Evolutionary conservation across 2,797 vertebrate genomes (phyloP).

Genomic region (Margarornis squamiger): DNA sequence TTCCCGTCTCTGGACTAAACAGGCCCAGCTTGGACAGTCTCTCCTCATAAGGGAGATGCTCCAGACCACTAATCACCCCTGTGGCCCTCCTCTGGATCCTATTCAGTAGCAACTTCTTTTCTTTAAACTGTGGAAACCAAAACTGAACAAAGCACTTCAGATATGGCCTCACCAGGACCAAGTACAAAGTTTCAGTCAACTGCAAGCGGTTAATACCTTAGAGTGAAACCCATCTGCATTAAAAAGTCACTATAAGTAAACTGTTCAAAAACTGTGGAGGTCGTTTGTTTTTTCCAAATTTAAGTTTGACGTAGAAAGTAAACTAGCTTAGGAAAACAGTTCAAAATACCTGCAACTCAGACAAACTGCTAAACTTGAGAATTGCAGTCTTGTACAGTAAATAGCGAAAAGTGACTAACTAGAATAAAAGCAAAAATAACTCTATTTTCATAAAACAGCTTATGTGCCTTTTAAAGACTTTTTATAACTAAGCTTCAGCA

Average conservation of each 20-base stretch:
- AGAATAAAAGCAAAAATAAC: not conserved
- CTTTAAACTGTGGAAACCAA: not conserved
- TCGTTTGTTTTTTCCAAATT: not conserved
- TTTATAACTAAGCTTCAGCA: not conserved
- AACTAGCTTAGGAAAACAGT: not conserved
- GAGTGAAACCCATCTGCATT: not conserved
- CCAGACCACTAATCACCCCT: not conserved
- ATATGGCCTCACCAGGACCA: not conserved
- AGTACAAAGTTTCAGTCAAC: not conserved
- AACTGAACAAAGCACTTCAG: not conserved
- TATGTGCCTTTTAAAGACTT: not conserved
- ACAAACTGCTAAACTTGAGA: not conserved
- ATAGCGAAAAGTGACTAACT: not conserved
- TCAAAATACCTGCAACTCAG: not conserved
- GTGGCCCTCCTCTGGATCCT: not conserved
- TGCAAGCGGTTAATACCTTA: not conserved
- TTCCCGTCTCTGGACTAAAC: not conserved
- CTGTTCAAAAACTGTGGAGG: not conserved
- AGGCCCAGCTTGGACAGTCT: not conserved
- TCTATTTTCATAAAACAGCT: not conserved
- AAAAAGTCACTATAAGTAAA: not conserved
- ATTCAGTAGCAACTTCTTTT: not conserved
- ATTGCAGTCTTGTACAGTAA: not conserved
- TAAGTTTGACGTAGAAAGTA: not conserved
- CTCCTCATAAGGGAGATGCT: not conserved